Evolutionary conservation across 2,113 vertebrate species (phyloP).

Genomic region (Sakesphorus luctuosus): DNA sequence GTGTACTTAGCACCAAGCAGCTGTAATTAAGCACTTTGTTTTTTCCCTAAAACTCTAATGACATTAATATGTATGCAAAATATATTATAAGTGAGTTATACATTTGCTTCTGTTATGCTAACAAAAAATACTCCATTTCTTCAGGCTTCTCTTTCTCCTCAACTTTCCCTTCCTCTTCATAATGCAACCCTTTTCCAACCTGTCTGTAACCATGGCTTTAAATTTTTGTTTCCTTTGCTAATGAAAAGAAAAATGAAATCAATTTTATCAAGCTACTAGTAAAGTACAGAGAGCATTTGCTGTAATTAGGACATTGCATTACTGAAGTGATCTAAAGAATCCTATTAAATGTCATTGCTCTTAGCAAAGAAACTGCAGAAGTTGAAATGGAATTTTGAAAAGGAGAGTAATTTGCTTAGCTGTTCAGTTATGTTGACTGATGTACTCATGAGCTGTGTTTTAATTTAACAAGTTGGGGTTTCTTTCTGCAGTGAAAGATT

Average conservation of each 20-base stretch:
- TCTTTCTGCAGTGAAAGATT: not conserved
- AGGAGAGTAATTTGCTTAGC: constrained; percentile 5
- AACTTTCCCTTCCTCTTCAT: not conserved
- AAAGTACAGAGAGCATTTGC: not conserved
- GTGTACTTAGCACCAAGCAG: not conserved
- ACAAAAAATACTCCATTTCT: not conserved
- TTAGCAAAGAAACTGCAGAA: constrained; percentile 20
- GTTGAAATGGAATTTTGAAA: constrained; percentile 47
- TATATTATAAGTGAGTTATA: not conserved
- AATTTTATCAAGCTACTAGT: constrained; percentile 25
- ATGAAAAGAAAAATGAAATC: constrained; percentile 49
- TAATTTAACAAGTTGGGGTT: constrained; percentile 4
- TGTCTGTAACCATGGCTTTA: not conserved
- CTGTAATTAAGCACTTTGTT: not conserved
- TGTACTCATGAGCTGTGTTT: not conserved
- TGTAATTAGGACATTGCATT: constrained; percentile 38
- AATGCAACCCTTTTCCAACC: not conserved
- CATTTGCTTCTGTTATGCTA: not conserved
- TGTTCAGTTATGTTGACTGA: not conserved
- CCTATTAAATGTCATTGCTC: constrained; percentile 31
- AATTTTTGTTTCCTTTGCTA: constrained; percentile 24
- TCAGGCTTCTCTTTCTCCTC: not conserved
- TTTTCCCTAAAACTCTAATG: not conserved
- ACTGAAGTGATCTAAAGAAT: constrained; percentile 42
- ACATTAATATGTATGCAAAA: not conserved